These are phyloP conservation scores for Acanthosepion pharaonis DNA, from an alignment of 2,888 invertebrate genomes.

Conservation along the genomic window DNA sequence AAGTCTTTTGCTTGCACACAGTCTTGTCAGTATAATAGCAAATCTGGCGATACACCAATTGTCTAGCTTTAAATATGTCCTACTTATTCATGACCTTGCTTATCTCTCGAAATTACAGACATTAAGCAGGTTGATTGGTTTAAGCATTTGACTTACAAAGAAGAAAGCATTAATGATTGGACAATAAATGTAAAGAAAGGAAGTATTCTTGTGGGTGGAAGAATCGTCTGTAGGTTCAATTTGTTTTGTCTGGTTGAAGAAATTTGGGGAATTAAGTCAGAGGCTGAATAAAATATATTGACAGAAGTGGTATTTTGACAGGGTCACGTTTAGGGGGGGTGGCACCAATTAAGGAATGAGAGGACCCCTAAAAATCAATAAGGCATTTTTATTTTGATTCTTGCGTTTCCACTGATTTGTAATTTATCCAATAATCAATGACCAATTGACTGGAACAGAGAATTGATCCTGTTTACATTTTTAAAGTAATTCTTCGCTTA, in stretches of 20 bases:
- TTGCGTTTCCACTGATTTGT: not conserved
- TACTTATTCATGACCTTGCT: not conserved
- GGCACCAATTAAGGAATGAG: not conserved
- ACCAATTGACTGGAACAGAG: not conserved
- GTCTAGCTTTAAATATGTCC: too few relatives aligned
- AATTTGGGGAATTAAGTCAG: not conserved
- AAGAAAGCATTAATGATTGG: not conserved
- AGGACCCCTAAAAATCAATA: not conserved
- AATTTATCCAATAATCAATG: not conserved
- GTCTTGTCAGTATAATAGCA: too few relatives aligned
- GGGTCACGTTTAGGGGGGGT: not conserved
- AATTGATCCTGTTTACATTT: not conserved
- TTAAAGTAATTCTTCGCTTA: not conserved
- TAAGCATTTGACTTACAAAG: not conserved
- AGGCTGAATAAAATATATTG: not conserved
- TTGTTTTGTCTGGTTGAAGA: not conserved
- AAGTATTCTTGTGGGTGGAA: not conserved
- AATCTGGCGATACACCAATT: too few relatives aligned
- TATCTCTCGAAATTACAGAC: not conserved
- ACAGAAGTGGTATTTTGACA: conserved; percentile 1
- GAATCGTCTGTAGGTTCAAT: not conserved
- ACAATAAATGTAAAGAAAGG: not conserved
- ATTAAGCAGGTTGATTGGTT: not conserved
- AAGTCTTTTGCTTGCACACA: too few relatives aligned
- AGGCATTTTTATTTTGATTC: not conserved